phyloP scores from a whole-genome alignment of 2,888 invertebrate genomes.

The Chymomyza fuscimana region DNA sequence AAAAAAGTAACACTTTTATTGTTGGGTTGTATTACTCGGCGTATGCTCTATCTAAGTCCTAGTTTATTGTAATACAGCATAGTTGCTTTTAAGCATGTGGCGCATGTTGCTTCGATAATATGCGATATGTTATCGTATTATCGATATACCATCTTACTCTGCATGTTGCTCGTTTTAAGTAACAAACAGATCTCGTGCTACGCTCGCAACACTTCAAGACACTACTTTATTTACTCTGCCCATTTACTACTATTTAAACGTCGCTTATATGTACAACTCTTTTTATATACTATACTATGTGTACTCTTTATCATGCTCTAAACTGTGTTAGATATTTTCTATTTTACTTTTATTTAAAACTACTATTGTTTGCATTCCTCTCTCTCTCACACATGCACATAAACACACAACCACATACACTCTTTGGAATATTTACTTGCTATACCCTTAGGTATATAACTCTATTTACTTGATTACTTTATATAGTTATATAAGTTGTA shows the following conservation, averaged over 20 bases:
- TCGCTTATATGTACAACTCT: neutral
- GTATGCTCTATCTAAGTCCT: slow-evolving; percentile 9
- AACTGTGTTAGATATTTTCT: neutral
- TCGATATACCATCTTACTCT: neutral
- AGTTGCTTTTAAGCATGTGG: neutral
- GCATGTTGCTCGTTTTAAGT: neutral
- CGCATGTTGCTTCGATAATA: neutral
- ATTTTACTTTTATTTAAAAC: neutral
- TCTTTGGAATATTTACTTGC: neutral
- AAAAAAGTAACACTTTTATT: slow-evolving; percentile 22
- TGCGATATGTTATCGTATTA: neutral
- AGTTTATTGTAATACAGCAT: neutral
- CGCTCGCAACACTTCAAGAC: slow-evolving; percentile 16
- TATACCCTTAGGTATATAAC: neutral
- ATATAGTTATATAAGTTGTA: slow-evolving; percentile 50
- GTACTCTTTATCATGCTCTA: neutral
- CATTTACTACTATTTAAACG: neutral
- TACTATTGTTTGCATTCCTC: neutral
- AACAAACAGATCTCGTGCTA: neutral
- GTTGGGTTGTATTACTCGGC: slow-evolving; percentile 16
- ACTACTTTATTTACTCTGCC: slow-evolving; percentile 24
- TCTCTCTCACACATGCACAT: neutral
- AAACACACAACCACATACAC: neutral
- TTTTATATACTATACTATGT: slow-evolving; percentile 36
- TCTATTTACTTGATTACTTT: slow-evolving; percentile 22